Evolutionary conservation across 2,113 vertebrate genomes (phyloP).

Genomic region (Triplophysa tibetana): DNA sequence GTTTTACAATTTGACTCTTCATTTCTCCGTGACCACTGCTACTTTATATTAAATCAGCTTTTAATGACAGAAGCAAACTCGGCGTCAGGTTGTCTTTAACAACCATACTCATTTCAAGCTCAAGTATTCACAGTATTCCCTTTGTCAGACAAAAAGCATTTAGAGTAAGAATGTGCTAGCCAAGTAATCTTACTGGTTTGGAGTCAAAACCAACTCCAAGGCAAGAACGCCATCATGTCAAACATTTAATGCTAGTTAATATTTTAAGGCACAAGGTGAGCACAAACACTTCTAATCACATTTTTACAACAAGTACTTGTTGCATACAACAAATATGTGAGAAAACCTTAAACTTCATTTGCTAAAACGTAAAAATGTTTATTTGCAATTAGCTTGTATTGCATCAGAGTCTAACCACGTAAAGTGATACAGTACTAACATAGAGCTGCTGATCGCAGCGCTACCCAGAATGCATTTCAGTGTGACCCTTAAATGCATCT

Average conservation of each 20-base stretch:
- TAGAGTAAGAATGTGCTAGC: background rate
- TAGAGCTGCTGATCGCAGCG: slow-evolving; percentile 16
- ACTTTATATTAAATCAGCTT: background rate
- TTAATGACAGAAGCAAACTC: background rate
- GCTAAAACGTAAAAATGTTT: background rate
- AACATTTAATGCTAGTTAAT: background rate
- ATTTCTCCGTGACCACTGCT: no score
- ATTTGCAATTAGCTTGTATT: slow-evolving; percentile 16
- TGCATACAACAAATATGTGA: no score
- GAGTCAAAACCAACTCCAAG: background rate
- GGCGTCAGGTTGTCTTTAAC: background rate
- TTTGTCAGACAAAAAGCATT: background rate
- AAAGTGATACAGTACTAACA: slow-evolving; percentile 27
- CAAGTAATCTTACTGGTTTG: background rate
- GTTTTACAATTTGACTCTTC: background rate
- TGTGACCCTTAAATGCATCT: slow-evolving; percentile 5
- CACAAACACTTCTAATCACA: slow-evolving; percentile 11
- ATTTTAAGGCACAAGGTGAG: background rate
- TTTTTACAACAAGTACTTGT: background rate
- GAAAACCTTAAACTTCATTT: background rate
- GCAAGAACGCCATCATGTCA: background rate
- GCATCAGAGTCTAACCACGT: background rate
- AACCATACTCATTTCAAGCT: background rate
- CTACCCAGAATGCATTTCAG: slow-evolving; percentile 19
- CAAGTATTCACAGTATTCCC: slow-evolving; percentile 28